These are phyloP conservation scores for Sebastes schlegelii DNA, from an alignment of 2,113 vertebrate genomes.

Conservation along the genomic window DNA sequence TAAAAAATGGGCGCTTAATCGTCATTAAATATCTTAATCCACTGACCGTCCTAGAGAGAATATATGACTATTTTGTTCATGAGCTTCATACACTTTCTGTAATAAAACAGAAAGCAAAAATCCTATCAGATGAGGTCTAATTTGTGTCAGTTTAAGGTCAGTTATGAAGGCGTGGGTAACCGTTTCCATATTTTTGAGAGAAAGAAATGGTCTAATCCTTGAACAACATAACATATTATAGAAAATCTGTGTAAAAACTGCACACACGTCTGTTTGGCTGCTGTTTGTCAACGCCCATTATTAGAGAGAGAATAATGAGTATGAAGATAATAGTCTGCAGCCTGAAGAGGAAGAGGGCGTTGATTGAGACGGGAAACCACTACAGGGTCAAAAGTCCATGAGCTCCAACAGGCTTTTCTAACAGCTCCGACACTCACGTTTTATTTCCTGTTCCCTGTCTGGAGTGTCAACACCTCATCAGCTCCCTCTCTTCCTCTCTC, in stretches of 20 bases:
- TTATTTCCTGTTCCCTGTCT: not conserved
- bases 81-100: too few relatives aligned
- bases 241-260: not conserved
- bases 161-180: too few relatives aligned
- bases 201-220: too few relatives aligned
- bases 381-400: constrained; percentile 60
- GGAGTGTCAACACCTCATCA: constrained; percentile 38
- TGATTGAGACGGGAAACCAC: constrained; percentile 66
- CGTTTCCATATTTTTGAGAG: too few relatives aligned
- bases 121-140: too few relatives aligned
- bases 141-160: too few relatives aligned
- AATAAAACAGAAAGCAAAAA: too few relatives aligned
- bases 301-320: constrained; percentile 38
- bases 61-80: too few relatives aligned
- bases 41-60: too few relatives aligned
- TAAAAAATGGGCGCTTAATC: too few relatives aligned
- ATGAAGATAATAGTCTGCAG: constrained; percentile 41
- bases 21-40: too few relatives aligned
- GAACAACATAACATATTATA: not conserved
- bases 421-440: constrained; percentile 44
- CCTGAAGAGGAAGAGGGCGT: constrained; percentile 64
- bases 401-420: constrained; percentile 17
- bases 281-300: constrained; percentile 28
- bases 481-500: constrained; percentile 14
- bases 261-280: not conserved